Evolutionary conservation across 2,888 invertebrate species (phyloP), one percentile per base, ranked within the genome.

Genomic region (Pterostichus niger): DNA sequence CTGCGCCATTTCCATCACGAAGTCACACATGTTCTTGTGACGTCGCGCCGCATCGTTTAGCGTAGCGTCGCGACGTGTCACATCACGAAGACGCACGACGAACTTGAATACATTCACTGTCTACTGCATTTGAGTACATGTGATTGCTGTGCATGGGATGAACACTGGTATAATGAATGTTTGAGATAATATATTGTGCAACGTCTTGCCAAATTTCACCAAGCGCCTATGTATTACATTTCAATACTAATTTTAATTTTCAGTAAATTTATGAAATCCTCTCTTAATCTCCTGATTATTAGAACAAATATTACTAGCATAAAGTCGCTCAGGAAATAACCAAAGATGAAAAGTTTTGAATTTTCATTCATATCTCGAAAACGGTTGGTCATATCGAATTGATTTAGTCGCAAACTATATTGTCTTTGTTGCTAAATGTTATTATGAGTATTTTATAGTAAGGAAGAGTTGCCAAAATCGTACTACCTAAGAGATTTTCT

Each of bases 11-110:
- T 77, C 54, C 77, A 77, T 77, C 77, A 56, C 40, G 9, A 17
- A 77, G 77, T 77, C 77, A 77, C 77, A 77, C 77, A 77, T 77
- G 77, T 77, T 71, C 68, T 71, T 56, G 56, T 17, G n/a, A 49
- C 35, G 6, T 31, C 31, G 59, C 59, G 24, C 10, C 35, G 64
- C 64, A 64, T 59, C 59, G 59, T 59, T 59, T 59, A 59, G 59
- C 59, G 17, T 6, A 54, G 54, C 54, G 7, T 54, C 7, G 24
- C 24, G 59, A 17, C 24, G 59, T 17, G 40, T 40, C 40, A 40
- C 40, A 9, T 40, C 40, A 3, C 40, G 3, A 9, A 40, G 40
- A 40, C 9, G 40, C 40, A 40, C 6, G 9, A 9, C 40, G 49
- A 49, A 49, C 49, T 49, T 64, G 24, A 56, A 56, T 64, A 33